Conservation (phyloP, 2,888 invertebrate species). For the Heliconius erato region DNA sequence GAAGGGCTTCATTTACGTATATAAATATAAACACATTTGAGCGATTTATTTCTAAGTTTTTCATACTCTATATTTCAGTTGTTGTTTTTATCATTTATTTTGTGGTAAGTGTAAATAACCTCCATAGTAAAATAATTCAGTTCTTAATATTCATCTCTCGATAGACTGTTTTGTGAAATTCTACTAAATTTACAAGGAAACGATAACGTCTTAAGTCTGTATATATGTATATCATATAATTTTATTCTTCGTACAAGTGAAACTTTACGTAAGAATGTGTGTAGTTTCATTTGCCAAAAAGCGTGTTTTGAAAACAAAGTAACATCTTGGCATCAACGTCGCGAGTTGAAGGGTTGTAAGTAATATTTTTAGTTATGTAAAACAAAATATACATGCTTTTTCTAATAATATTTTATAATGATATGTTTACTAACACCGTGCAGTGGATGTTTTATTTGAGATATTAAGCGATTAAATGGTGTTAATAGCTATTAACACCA, state of each 20-base stretch:
- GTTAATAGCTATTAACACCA: too few species aligned
- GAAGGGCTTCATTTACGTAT: too few species aligned
- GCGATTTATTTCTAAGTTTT: neutral
- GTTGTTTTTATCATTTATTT: too few species aligned
- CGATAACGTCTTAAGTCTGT: neutral
- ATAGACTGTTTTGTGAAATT: too few species aligned
- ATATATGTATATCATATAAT: neutral
- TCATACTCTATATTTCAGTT: neutral
- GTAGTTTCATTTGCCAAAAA: constrained; percentile 26
- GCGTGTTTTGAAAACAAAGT: constrained; percentile 8
- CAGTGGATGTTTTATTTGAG: neutral
- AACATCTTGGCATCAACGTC: neutral
- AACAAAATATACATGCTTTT: neutral
- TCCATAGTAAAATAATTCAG: too few species aligned
- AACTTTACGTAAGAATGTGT: neutral
- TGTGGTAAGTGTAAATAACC: too few species aligned
- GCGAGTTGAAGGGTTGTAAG: neutral
- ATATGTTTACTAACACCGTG: neutral
- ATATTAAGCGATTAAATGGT: too few species aligned
- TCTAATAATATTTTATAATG: neutral
- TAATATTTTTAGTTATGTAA: constrained; percentile 8
- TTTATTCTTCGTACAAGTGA: neutral
- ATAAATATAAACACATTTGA: too few species aligned
- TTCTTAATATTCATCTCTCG: too few species aligned
- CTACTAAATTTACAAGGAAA: neutral